These are phyloP conservation scores for Lasioglossum calceatum DNA, from an alignment of 2,888 invertebrate genomes.

Conservation along the genomic window DNA sequence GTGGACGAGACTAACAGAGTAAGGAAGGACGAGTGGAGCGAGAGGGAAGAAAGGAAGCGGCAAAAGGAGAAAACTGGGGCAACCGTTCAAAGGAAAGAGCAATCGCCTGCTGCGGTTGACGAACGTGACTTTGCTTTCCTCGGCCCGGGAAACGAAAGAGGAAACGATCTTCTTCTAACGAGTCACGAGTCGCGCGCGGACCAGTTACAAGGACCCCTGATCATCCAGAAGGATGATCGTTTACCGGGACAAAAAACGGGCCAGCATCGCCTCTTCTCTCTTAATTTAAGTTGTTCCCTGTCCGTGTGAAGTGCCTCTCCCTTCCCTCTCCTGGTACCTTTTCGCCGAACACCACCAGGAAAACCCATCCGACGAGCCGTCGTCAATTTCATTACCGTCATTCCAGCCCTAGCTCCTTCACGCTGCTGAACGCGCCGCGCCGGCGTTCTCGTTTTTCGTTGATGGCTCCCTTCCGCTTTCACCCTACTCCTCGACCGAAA, in stretches of 20 bases:
- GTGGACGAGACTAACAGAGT: conserved; percentile 3
- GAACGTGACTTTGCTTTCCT: conserved; percentile 78
- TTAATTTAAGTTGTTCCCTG: conserved; percentile 48
- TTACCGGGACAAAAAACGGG: conserved; percentile 41
- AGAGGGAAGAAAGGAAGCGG: conserved; percentile 1
- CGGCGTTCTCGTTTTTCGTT: conserved; percentile 29
- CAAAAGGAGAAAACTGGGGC: conserved; percentile 64
- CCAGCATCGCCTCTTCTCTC: conserved; percentile 22
- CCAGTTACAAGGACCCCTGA: conserved; percentile 51
- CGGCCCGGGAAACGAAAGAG: conserved; percentile 49
- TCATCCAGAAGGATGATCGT: conserved; percentile 63
- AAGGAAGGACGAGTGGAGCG: background rate
- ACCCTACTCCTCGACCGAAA: conserved; percentile 19
- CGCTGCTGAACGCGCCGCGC: conserved; percentile 8
- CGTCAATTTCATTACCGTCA: conserved; percentile 53
- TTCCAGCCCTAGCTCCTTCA: conserved; percentile 22
- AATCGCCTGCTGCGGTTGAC: conserved; percentile 76
- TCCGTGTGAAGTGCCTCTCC: conserved; percentile 26
- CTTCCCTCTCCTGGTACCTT: background rate
- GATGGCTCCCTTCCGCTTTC: conserved; percentile 1
- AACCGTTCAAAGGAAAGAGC: conserved; percentile 76
- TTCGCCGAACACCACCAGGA: background rate
- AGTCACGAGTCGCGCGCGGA: conserved; percentile 60
- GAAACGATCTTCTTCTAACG: conserved; percentile 71
- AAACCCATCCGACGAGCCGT: conserved; percentile 31